Evolutionary conservation across 2,113 vertebrate genomes (phyloP).

Genomic region (Burhinus bistriatus): DNA sequence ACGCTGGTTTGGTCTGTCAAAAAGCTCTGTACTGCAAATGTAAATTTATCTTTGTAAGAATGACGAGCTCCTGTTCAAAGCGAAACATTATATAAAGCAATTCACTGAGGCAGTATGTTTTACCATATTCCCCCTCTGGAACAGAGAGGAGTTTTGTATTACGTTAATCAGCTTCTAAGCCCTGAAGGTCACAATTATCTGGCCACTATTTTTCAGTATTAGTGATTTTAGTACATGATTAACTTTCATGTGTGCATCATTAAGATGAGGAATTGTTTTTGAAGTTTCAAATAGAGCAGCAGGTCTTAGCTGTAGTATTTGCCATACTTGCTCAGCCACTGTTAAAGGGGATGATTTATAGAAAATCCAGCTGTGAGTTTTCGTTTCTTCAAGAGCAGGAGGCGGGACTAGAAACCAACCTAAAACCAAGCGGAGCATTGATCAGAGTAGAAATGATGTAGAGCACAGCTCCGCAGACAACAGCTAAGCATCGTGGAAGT

Average conservation of each 20-base stretch:
- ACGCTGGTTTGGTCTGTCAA: background rate
- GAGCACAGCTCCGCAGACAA: conserved; percentile 67
- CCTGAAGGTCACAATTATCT: conserved; percentile 64
- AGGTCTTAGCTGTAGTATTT: conserved; percentile 64
- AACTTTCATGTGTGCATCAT: conserved; percentile 46
- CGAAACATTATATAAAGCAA: background rate
- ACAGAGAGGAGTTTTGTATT: conserved; percentile 43
- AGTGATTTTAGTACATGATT: conserved; percentile 57
- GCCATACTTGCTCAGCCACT: conserved; percentile 60
- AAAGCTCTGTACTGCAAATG: background rate
- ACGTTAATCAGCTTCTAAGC: conserved; percentile 36
- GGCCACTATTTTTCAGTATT: conserved; percentile 60
- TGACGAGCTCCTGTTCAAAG: conserved; percentile 8
- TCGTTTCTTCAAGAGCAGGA: conserved; percentile 73
- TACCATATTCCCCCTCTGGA: background rate
- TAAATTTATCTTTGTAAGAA: background rate
- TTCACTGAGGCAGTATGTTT: background rate
- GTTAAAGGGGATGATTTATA: conserved; percentile 73
- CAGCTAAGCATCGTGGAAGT: conserved; percentile 72
- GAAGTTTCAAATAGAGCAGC: conserved; percentile 62
- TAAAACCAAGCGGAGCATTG: conserved; percentile 74
- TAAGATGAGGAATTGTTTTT: conserved; percentile 56
- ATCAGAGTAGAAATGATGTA: conserved; percentile 76
- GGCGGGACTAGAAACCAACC: conserved; percentile 73
- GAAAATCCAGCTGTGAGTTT: conserved; percentile 82